Percentiles rank a stretch among this genome's conserved stretches.
Evolutionary conservation across 2,797 vertebrate species (phyloP).

Genomic region (Dallia pectoralis): DNA sequence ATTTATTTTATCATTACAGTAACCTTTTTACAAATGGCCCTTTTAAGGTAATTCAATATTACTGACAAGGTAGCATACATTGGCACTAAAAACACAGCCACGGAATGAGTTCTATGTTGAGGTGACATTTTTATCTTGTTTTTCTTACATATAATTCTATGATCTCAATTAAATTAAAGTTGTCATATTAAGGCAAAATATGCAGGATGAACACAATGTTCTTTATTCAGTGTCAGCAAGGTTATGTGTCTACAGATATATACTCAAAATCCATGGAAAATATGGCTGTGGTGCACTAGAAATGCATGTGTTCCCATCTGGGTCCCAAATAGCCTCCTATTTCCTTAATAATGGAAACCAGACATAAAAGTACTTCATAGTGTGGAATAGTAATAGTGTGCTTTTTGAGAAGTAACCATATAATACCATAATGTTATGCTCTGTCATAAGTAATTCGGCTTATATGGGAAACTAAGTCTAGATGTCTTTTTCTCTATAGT

Average conservation of each 20-base stretch:
- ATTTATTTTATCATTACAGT: too few species aligned
- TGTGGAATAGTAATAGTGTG: too few species aligned
- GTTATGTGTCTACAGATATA: background rate
- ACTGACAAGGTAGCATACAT: too few species aligned
- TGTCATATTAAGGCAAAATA: background rate
- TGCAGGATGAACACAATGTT: background rate
- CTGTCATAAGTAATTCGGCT: background rate
- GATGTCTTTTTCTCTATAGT: constrained; percentile 5
- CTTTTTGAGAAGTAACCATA: too few species aligned
- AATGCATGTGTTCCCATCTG: background rate
- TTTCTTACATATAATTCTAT: background rate
- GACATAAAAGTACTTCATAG: too few species aligned
- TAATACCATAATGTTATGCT: constrained; percentile 4
- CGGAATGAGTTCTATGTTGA: constrained; percentile 21
- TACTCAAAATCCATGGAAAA: background rate
- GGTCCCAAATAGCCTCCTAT: too few species aligned
- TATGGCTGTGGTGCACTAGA: background rate
- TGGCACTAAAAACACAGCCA: background rate
- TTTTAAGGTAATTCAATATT: too few species aligned
- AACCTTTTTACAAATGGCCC: too few species aligned
- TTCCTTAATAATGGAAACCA: too few species aligned
- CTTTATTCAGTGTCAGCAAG: background rate
- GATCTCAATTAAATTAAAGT: constrained; percentile 27
- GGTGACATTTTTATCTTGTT: background rate
- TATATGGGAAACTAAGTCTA: background rate